phyloP scores from a whole-genome alignment of 2,113 vertebrate species.

The Parus major region DNA sequence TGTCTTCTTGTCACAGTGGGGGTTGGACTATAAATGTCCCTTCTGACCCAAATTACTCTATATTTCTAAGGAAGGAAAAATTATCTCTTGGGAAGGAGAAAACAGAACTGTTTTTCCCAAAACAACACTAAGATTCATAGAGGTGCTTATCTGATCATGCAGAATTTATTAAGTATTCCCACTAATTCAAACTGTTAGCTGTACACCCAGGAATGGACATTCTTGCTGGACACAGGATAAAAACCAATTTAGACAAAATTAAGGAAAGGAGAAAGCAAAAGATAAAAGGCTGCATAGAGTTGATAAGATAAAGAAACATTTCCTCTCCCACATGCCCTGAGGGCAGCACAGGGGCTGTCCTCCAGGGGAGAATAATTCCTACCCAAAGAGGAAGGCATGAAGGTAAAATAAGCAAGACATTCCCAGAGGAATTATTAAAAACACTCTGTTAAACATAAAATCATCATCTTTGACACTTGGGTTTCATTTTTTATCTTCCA shows the following conservation, averaged over 20 bases:
- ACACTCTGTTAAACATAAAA: background rate
- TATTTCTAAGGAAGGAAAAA: background rate
- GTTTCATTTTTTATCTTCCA: background rate
- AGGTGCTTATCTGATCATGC: background rate
- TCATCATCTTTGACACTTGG: background rate
- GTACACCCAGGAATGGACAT: background rate
- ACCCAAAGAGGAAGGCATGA: background rate
- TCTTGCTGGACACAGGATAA: background rate
- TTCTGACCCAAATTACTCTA: background rate
- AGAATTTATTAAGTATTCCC: background rate
- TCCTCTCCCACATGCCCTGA: background rate
- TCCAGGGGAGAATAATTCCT: background rate
- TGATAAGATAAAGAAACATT: background rate
- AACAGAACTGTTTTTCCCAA: background rate
- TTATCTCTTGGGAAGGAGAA: background rate
- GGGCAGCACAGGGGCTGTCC: background rate
- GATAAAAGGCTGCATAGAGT: background rate
- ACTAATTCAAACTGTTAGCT: background rate
- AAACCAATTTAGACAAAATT: background rate
- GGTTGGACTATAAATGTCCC: background rate
- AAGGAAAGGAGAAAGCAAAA: background rate
- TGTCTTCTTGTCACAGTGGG: fast-evolving
- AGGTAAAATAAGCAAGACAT: background rate
- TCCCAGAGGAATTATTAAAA: background rate
- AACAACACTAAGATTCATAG: background rate